These are phyloP conservation scores for Heliothis peltigera DNA, from an alignment of 2,888 invertebrate species.

Conservation along the genomic window DNA sequence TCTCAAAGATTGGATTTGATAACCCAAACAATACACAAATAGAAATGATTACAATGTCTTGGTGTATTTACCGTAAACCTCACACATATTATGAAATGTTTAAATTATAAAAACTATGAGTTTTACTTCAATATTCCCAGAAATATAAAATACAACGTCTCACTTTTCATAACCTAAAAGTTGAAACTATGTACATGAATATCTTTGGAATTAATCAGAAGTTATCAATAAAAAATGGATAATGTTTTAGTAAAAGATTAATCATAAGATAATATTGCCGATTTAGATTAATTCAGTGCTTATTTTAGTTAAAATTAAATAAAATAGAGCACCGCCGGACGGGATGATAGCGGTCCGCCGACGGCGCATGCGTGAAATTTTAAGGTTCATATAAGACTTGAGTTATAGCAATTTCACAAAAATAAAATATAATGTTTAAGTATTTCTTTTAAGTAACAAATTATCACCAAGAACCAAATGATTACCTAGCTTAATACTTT, in stretches of 20 bases:
- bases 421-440: not conserved
- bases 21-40: slow-evolving; percentile 7
- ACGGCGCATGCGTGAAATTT: slow-evolving; percentile 75
- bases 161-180: slow-evolving; percentile 32
- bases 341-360: slow-evolving; percentile 50
- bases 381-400: slow-evolving; percentile 5
- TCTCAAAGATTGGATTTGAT: slow-evolving; percentile 15
- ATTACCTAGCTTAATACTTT: not conserved
- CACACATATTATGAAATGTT: not conserved
- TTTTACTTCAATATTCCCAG: not conserved
- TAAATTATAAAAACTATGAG: not conserved
- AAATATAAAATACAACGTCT: not conserved
- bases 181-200: not conserved
- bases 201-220: slow-evolving; percentile 1
- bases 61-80: not conserved
- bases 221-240: not conserved
- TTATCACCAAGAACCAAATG: too few species aligned
- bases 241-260: not conserved
- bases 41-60: not conserved
- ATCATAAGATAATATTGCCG: not conserved
- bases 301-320: slow-evolving; percentile 2
- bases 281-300: not conserved
- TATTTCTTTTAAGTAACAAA: not conserved
- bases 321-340: slow-evolving; percentile 46
- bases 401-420: not conserved